phyloP scores from a whole-genome alignment of 2,888 invertebrate species.

The Agonopterix arenella region DNA sequence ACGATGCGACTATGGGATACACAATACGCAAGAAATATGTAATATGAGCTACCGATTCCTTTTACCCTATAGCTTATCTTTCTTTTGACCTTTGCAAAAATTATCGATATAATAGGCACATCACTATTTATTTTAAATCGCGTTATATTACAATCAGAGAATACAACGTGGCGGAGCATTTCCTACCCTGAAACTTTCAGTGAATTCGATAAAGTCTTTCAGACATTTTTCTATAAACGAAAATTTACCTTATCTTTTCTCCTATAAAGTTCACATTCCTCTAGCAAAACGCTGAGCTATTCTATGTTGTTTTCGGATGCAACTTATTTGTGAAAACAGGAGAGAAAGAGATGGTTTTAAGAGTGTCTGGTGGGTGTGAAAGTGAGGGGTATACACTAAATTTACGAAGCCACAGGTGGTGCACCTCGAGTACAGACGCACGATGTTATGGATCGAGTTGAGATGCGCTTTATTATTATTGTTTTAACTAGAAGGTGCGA shows the following conservation, averaged over 20 bases:
- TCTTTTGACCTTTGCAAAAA: neutral
- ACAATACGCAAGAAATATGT: too few species aligned
- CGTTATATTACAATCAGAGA: conserved; percentile 72
- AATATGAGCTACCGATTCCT: too few species aligned
- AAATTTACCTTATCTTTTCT: conserved; percentile 23
- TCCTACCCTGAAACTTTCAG: conserved; percentile 65
- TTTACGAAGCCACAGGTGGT: conserved; percentile 76
- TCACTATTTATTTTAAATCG: conserved; percentile 66
- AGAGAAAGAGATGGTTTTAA: conserved; percentile 40
- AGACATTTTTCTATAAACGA: conserved; percentile 20
- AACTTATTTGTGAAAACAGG: conserved; percentile 76
- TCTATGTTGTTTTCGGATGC: conserved; percentile 75
- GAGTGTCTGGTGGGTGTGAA: conserved; percentile 26
- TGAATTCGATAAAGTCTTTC: conserved; percentile 53
- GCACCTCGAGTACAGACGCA: conserved; percentile 62
- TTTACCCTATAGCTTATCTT: neutral
- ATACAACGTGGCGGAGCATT: conserved; percentile 55
- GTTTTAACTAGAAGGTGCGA: neutral
- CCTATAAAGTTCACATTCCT: conserved; percentile 26
- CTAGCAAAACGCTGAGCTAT: conserved; percentile 37
- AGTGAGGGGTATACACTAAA: conserved; percentile 61
- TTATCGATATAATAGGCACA: conserved; percentile 20
- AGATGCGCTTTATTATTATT: neutral
- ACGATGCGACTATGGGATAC: too few species aligned
- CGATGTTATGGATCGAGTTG: conserved; percentile 24